Evolutionary conservation across 2,888 invertebrate genomes (phyloP), one percentile per base, ranked within the genome.

Genomic region (Leucoptera coffeella): DNA sequence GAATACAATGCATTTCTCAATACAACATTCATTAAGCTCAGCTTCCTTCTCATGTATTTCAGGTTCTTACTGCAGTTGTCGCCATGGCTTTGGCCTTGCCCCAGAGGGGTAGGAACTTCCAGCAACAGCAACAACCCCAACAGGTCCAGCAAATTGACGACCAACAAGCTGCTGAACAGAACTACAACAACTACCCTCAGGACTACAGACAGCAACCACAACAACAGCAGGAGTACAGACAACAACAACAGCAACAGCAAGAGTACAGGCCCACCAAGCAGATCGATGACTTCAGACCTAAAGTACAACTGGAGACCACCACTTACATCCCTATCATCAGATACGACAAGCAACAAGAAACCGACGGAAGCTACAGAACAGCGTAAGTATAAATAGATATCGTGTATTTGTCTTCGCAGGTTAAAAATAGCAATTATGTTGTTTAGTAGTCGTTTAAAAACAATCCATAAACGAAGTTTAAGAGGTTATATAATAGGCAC

Each of bases 331-430:
- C 88, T 11, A 88, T 88, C 46, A 75, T 88, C 32, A 74, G 78
- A 37, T 87, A 85, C 52, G 85, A 86, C 45, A 87, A 88, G 47
- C 84, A 86, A 48, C 87, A 88, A 47, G 84, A 82, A 35, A 80
- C 78, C 35, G 87, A 86, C 57, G 88, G 88, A 42, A 86, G 85
- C 45, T 88, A 88, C 54, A 85, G 85, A 58, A 80, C 86, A 31
- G 54, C 83, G 84, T 83, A 65, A 72, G 76, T 67, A 33, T 22
- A n/a, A n/a, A n/a, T n/a, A n/a, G n/a, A n/a, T n/a, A n/a, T n/a
- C n/a, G n/a, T n/a, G n/a, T n/a, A n/a, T n/a, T n/a, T n/a, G n/a
- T n/a, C n/a, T n/a, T n/a, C n/a, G n/a, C n/a, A n/a, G n/a, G n/a
- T n/a, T n/a, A n/a, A n/a, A n/a, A n/a, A n/a, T n/a, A n/a, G n/a